phyloP scores from a whole-genome alignment of 2,888 invertebrate species.

The Tipula lateralis region DNA sequence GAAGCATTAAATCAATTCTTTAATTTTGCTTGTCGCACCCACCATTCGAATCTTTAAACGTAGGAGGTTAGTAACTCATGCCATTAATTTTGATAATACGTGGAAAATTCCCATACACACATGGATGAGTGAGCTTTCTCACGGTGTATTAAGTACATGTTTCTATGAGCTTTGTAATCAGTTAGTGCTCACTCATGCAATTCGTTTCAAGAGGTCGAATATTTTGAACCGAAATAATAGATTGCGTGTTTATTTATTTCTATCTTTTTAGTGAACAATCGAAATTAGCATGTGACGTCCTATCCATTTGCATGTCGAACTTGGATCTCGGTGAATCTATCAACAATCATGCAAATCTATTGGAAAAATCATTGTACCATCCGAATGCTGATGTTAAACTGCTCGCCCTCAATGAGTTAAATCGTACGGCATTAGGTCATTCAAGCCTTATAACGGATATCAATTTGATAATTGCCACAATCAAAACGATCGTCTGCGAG shows the following conservation, averaged over 20 bases:
- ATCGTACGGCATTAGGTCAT: constrained; percentile 38
- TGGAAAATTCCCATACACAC: neutral
- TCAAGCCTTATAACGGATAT: constrained; percentile 31
- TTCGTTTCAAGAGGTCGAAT: neutral
- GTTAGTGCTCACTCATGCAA: neutral
- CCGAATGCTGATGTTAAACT: constrained; percentile 58
- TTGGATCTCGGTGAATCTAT: constrained; percentile 58
- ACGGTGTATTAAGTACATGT: neutral
- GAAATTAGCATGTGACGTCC: constrained; percentile 60
- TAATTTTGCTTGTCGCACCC: neutral
- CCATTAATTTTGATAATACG: neutral
- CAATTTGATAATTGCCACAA: constrained; percentile 36
- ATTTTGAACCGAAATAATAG: neutral
- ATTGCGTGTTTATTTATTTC: constrained; percentile 31
- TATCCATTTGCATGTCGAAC: constrained; percentile 60
- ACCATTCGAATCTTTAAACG: neutral
- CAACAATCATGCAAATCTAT: constrained; percentile 54
- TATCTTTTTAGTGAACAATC: constrained; percentile 53
- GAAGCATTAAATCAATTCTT: neutral
- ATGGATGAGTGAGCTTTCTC: constrained; percentile 24
- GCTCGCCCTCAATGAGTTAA: constrained; percentile 61
- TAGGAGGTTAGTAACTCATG: neutral
- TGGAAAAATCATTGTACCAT: constrained; percentile 61
- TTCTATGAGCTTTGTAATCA: constrained; percentile 24
- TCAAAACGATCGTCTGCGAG: constrained; percentile 41